phyloP scores from a whole-genome alignment of 2,888 invertebrate species.

The Apotomis turbidana region DNA sequence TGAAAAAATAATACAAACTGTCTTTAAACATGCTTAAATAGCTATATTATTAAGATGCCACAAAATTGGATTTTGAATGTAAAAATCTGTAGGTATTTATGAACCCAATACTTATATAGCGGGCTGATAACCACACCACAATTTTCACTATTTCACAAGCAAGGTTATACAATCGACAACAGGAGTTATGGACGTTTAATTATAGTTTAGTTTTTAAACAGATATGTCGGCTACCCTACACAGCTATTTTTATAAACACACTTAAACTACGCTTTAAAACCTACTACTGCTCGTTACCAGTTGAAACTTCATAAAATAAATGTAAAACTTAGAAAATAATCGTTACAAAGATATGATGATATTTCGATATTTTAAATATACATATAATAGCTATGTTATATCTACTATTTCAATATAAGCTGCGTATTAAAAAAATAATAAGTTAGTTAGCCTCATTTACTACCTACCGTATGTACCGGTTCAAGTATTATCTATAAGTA shows the following conservation, averaged over 20 bases:
- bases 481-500: slow-evolving; percentile 38
- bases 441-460: slow-evolving; percentile 54
- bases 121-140: slow-evolving; percentile 3
- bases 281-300: slow-evolving; percentile 60
- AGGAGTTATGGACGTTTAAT: slow-evolving; percentile 50
- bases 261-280: slow-evolving; percentile 50
- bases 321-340: slow-evolving; percentile 31
- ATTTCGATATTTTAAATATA: slow-evolving; percentile 50
- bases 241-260: slow-evolving; percentile 58
- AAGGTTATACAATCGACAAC: slow-evolving; percentile 46
- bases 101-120: too few species aligned
- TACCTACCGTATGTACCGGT: slow-evolving; percentile 46
- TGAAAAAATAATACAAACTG: too few species aligned
- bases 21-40: too few species aligned
- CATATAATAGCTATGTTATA: slow-evolving; percentile 49
- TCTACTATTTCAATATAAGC: slow-evolving; percentile 45
- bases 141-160: slow-evolving; percentile 45
- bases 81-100: too few species aligned
- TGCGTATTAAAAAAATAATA: slow-evolving; percentile 58
- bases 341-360: slow-evolving; percentile 41
- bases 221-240: slow-evolving; percentile 62
- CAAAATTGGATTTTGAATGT: too few species aligned
- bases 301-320: slow-evolving; percentile 42
- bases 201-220: slow-evolving; percentile 48
- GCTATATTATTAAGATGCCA: too few species aligned